phyloP scores from a whole-genome alignment of 1,140 invertebrate genomes.

The Cyclargus thomasi region DNA sequence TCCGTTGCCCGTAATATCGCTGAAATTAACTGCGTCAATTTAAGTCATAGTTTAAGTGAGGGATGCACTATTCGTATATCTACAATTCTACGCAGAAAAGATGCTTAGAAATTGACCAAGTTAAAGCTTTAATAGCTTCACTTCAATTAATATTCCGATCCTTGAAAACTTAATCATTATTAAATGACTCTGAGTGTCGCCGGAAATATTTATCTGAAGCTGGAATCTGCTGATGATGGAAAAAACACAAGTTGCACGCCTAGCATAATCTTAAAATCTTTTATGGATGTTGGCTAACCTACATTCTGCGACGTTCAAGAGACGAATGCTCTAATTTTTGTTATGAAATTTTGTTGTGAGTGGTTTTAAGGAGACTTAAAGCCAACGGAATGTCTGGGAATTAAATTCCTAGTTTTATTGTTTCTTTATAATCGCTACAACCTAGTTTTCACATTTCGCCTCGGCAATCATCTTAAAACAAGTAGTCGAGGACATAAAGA shows the following conservation, averaged over 20 bases:
- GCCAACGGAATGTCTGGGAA: background rate
- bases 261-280: conserved; percentile 3
- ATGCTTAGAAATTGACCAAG: too few species aligned
- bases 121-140: too few species aligned
- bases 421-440: background rate
- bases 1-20: background rate
- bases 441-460: too few species aligned
- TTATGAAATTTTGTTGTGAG: conserved; percentile 1
- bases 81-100: too few species aligned
- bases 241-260: background rate
- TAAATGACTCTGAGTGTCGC: too few species aligned
- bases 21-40: background rate
- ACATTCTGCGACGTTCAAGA: background rate
- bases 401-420: background rate
- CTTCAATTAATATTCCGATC: too few species aligned
- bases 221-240: background rate
- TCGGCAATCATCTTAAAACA: too few species aligned
- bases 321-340: conserved; percentile 3
- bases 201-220: background rate
- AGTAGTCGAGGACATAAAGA: too few species aligned
- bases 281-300: conserved; percentile 2
- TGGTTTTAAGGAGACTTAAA: background rate
- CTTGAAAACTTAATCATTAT: too few species aligned
- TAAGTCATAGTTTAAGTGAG: background rate
- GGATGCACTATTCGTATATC: too few species aligned